phyloP scores from a whole-genome alignment of 1,140 invertebrate species.

The Philotrypesis tridentata region DNA sequence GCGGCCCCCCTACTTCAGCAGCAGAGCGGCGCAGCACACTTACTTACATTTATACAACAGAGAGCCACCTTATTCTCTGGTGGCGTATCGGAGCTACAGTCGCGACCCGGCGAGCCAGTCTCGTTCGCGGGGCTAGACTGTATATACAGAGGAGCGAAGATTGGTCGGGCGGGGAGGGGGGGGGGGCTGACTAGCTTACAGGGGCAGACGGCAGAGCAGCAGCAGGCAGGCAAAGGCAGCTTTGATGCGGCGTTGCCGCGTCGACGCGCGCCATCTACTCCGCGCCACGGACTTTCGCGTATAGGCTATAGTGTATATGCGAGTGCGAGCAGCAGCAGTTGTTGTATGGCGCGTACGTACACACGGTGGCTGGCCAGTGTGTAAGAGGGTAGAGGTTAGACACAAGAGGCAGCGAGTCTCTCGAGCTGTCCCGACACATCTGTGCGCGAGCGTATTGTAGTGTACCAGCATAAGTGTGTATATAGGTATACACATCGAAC shows the following conservation, averaged over 20 bases:
- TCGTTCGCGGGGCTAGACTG: background rate
- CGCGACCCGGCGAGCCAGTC: background rate
- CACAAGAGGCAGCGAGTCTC: no score
- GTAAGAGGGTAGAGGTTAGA: constrained; percentile 36
- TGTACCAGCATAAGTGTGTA: no score
- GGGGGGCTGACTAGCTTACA: background rate
- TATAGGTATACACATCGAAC: no score
- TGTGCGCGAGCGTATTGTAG: no score
- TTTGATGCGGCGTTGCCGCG: constrained; percentile 46
- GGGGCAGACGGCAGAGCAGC: background rate
- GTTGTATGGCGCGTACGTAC: constrained; percentile 8
- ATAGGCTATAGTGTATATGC: constrained; percentile 25
- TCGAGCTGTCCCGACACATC: no score
- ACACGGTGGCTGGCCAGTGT: constrained; percentile 43
- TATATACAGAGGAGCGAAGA: background rate
- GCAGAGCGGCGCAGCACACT: background rate
- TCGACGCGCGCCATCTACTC: constrained; percentile 30
- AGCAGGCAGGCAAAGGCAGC: no score
- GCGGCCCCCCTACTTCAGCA: background rate
- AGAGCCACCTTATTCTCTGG: background rate
- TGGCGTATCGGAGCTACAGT: background rate
- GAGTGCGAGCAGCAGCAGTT: constrained; percentile 43
- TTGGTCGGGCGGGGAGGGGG: no score
- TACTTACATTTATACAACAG: background rate
- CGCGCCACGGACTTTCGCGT: constrained; percentile 16